Conservation (phyloP, 2,797 vertebrate genomes). For the Notamacropus eugenii region DNA sequence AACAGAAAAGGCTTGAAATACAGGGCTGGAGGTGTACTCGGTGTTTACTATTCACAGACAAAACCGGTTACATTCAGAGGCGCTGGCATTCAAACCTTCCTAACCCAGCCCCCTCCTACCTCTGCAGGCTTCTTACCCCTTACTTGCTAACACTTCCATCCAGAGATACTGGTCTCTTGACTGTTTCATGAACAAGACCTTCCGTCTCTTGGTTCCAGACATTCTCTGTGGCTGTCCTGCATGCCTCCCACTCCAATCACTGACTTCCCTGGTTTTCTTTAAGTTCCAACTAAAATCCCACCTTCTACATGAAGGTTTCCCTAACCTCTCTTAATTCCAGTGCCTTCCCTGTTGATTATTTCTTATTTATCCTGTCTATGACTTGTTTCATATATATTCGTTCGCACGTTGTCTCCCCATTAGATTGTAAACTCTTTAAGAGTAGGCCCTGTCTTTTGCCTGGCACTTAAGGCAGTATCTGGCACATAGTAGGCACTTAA, state of each 20-base stretch:
- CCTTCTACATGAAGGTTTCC: constrained; percentile 21
- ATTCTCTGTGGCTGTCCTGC: neutral
- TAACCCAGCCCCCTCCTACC: neutral
- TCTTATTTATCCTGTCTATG: constrained; percentile 18
- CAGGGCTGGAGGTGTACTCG: no score
- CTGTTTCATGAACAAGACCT: neutral
- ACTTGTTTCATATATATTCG: constrained; percentile 24
- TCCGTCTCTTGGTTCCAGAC: no score
- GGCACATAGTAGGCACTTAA: constrained; percentile 20
- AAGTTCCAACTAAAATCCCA: constrained; percentile 27
- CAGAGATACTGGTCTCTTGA: neutral
- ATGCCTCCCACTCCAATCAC: no score
- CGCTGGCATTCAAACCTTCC: neutral
- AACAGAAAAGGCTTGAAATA: neutral
- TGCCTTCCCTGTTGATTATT: constrained; percentile 1
- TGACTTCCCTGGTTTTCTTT: neutral
- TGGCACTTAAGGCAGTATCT: constrained; percentile 40
- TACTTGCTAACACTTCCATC: neutral
- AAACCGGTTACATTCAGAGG: neutral
- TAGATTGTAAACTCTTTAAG: no score
- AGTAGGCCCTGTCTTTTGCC: no score
- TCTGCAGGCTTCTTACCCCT: neutral
- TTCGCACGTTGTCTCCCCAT: neutral
- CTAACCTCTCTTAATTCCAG: neutral
- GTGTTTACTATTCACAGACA: neutral